Conservation (phyloP, 2,888 invertebrate genomes). For the Sympetrum striolatum region DNA sequence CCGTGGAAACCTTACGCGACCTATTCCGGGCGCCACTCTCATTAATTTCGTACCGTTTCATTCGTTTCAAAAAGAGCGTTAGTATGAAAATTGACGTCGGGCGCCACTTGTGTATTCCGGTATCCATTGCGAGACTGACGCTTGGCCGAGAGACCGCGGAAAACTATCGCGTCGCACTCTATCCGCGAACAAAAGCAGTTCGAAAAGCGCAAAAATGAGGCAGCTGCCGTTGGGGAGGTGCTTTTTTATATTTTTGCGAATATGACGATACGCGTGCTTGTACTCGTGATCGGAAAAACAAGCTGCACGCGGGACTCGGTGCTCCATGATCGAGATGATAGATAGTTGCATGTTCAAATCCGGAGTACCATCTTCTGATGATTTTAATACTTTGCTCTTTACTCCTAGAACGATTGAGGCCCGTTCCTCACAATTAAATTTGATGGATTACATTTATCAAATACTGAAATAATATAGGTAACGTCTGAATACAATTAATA, state of each 20-base stretch:
- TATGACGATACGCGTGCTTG: neutral
- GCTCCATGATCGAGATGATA: too few relatives aligned
- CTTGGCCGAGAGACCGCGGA: constrained; percentile 24
- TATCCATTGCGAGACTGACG: constrained; percentile 23
- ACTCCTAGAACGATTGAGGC: too few relatives aligned
- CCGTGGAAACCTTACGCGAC: constrained; percentile 20
- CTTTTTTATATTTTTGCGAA: neutral
- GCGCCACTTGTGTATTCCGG: neutral
- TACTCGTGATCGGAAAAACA: neutral
- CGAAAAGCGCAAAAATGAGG: constrained; percentile 27
- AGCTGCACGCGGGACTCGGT: neutral
- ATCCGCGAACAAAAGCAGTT: constrained; percentile 34
- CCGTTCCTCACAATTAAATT: too few relatives aligned
- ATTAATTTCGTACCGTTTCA: constrained; percentile 34
- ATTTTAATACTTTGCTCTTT: too few relatives aligned
- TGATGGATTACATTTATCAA: too few relatives aligned
- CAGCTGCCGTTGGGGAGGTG: neutral
- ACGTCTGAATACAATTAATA: too few relatives aligned
- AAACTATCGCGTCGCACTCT: constrained; percentile 7
- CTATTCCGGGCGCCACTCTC: constrained; percentile 30
- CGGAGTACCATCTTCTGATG: too few relatives aligned
- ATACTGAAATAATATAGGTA: too few relatives aligned
- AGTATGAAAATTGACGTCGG: constrained; percentile 6
- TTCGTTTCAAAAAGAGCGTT: constrained; percentile 13
- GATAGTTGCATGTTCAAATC: too few relatives aligned